Percentiles rank a stretch among this genome's conserved stretches.
Conservation (phyloP, 2,113 vertebrate species). For the Mustela nigripes region DNA sequence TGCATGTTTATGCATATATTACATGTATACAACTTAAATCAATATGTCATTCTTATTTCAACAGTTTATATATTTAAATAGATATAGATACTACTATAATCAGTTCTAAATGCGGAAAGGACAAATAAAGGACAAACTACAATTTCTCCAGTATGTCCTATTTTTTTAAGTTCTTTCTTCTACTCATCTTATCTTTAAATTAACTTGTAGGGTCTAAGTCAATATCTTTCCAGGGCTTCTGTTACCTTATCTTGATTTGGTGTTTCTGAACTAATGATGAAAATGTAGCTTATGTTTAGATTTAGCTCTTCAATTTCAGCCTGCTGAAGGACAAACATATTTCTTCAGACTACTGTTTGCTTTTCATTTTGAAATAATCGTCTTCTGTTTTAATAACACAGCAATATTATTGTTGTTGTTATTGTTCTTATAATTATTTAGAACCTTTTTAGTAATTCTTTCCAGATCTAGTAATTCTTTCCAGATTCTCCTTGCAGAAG, state of each 20-base stretch:
- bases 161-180: neutral
- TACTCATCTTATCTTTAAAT: conserved; percentile 65
- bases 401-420: neutral
- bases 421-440: neutral
- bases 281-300: neutral
- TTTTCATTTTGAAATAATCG: neutral
- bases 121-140: conserved; percentile 36
- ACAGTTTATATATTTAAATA: neutral
- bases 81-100: neutral
- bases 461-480: neutral
- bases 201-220: conserved; percentile 58
- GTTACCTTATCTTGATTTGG: conserved; percentile 47
- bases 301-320: conserved; percentile 30
- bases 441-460: neutral
- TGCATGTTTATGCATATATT: neutral
- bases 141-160: neutral
- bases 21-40: neutral
- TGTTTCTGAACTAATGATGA: conserved; percentile 44
- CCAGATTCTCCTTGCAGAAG: neutral
- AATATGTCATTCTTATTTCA: neutral
- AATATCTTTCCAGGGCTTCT: conserved; percentile 53
- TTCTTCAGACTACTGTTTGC: neutral
- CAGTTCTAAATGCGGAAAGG: conserved; percentile 28
- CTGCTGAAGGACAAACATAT: neutral
- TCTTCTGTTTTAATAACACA: neutral